A percentile compares a stretch with the other conserved stretches of the same genome.
phyloP scores from a whole-genome alignment of 2,113 vertebrate genomes.

The Anolis carolinensis region DNA sequence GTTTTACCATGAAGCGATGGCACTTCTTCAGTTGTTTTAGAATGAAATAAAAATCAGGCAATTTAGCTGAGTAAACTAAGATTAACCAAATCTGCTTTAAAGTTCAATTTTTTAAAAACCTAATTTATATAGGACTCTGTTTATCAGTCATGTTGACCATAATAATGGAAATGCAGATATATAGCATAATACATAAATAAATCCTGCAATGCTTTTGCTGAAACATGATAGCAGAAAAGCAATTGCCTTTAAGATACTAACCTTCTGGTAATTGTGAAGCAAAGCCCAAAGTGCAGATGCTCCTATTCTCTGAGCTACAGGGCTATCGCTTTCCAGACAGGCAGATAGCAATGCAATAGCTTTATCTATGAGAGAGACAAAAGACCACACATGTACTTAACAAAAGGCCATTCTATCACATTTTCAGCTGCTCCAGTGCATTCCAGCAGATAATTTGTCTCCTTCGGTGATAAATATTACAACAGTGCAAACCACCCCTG shows the following conservation, averaged over 20 bases:
- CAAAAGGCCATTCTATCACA: slow-evolving; percentile 23
- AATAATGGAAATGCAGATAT: not conserved
- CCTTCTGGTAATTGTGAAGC: slow-evolving; percentile 92
- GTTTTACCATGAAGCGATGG: not conserved
- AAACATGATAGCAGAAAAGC: not conserved
- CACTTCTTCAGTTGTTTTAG: not conserved
- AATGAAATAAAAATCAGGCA: too few species aligned
- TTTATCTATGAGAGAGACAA: slow-evolving; percentile 78
- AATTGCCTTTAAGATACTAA: slow-evolving; percentile 61
- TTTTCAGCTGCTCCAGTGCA: slow-evolving; percentile 10
- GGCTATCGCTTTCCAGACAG: slow-evolving; percentile 84
- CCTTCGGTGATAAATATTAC: slow-evolving; percentile 12
- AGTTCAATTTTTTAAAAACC: not conserved
- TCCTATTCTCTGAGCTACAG: slow-evolving; percentile 80
- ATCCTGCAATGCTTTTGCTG: not conserved
- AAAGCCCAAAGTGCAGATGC: slow-evolving; percentile 94
- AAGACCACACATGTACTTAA: slow-evolving; percentile 26
- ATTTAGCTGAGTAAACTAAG: not conserved
- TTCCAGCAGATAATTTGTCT: slow-evolving; percentile 13
- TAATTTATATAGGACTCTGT: not conserved
- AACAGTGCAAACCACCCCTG: not conserved
- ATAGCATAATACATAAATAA: slow-evolving; percentile 7
- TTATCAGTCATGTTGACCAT: not conserved
- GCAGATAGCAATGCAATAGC: slow-evolving; percentile 78
- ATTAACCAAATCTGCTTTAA: not conserved